Percentiles rank a stretch among this genome's conserved stretches.
Evolutionary conservation across 2,797 vertebrate species (phyloP).

Genomic region (Mormyrus proboscirostris): DNA sequence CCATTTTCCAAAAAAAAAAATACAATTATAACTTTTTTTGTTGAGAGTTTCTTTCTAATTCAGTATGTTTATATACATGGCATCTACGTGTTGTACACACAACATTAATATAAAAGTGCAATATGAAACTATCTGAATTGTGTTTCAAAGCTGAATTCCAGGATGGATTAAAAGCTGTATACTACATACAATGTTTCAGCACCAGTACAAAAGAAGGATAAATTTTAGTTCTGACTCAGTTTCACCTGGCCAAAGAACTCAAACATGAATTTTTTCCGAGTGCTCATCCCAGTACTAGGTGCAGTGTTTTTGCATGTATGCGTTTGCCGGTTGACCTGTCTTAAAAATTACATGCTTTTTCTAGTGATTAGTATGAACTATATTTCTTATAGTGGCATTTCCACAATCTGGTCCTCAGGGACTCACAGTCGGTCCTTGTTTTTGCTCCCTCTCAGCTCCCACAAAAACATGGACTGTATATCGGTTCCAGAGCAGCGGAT

Average conservation of each 20-base stretch:
- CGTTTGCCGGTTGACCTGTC: neutral
- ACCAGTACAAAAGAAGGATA: neutral
- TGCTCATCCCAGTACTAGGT: neutral
- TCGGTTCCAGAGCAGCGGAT: neutral
- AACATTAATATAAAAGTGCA: neutral
- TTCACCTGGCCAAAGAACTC: neutral
- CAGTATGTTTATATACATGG: neutral
- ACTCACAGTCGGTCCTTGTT: neutral
- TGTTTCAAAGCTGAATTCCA: neutral
- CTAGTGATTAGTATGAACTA: neutral
- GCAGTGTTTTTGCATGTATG: neutral
- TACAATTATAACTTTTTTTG: neutral
- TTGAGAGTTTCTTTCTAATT: neutral
- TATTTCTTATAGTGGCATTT: neutral
- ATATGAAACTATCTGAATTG: neutral
- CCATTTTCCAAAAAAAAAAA: neutral
- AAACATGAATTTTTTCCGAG: neutral
- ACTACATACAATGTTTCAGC: neutral
- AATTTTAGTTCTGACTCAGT: neutral
- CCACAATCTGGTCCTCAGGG: neutral
- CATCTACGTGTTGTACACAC: neutral
- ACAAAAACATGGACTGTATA: neutral
- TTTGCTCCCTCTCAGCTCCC: neutral
- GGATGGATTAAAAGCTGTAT: neutral
- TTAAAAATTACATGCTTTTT: neutral